Evolutionary conservation across 2,113 vertebrate species (phyloP).

Genomic region (Sylvia atricapilla): DNA sequence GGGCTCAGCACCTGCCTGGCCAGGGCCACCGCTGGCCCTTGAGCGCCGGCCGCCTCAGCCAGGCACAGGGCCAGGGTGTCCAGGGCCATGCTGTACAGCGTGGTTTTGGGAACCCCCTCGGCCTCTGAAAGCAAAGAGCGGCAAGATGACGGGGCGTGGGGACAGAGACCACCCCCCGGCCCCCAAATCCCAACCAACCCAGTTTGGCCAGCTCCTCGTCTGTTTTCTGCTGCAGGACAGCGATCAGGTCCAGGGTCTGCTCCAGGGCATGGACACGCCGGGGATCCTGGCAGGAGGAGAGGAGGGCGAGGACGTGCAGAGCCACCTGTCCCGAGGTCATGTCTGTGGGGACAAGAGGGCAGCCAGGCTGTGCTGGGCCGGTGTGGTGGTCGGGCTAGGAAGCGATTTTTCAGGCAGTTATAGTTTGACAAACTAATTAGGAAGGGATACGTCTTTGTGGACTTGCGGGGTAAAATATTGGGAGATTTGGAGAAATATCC

Average conservation of each 20-base stretch:
- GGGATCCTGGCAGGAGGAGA: slow-evolving; percentile 66
- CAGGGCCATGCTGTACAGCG: slow-evolving; percentile 22
- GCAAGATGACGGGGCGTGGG: background rate
- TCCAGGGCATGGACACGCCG: background rate
- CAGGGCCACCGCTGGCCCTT: background rate
- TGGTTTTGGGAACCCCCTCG: background rate
- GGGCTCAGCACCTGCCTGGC: background rate
- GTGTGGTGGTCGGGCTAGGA: too few species aligned
- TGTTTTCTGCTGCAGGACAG: background rate
- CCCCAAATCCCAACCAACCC: background rate
- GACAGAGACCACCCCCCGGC: too few species aligned
- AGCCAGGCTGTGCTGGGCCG: rapidly evolving
- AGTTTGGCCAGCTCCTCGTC: background rate
- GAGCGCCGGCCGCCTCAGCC: rapidly evolving
- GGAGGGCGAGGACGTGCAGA: slow-evolving; percentile 65
- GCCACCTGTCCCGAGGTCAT: slow-evolving; percentile 60
- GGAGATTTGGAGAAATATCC: too few species aligned
- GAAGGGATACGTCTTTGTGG: too few species aligned
- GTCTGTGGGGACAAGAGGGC: background rate
- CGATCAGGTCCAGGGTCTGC: background rate
- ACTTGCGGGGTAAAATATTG: too few species aligned
- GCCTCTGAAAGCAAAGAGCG: background rate
- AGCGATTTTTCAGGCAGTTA: too few species aligned
- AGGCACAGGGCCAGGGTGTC: slow-evolving; percentile 38
- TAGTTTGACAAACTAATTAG: too few species aligned